Evolutionary conservation across 2,888 invertebrate genomes (phyloP).

Genomic region (Bugula neritina): DNA sequence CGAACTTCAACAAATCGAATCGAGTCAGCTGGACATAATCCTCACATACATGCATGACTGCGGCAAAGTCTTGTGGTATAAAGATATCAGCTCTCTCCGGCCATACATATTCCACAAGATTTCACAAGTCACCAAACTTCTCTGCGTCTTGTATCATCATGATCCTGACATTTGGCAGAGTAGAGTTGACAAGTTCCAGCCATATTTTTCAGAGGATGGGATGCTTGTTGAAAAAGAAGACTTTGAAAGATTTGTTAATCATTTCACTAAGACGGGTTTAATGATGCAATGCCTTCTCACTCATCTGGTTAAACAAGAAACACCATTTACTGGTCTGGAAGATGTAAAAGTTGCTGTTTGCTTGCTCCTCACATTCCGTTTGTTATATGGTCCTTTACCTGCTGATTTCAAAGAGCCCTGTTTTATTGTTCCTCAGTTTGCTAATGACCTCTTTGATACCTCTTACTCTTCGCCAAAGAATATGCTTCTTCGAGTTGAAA

Average conservation of each 20-base stretch:
- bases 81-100: neutral
- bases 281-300: neutral
- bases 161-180: neutral
- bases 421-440: neutral
- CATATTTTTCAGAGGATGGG: neutral
- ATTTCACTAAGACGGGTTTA: neutral
- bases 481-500: neutral
- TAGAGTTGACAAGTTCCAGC: neutral
- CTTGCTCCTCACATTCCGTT: neutral
- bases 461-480: neutral
- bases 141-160: neutral
- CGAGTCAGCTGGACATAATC: too few relatives aligned
- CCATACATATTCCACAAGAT: neutral
- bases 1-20: too few relatives aligned
- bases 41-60: neutral
- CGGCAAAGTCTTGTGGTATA: neutral
- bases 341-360: neutral
- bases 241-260: neutral
- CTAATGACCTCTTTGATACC: neutral
- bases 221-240: neutral
- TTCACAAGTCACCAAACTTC: neutral
- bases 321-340: neutral
- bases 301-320: neutral
- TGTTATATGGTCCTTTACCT: neutral
- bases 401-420: neutral